phyloP scores from a whole-genome alignment of 1,140 invertebrate genomes.

The Pygmarrhopalites habei region DNA sequence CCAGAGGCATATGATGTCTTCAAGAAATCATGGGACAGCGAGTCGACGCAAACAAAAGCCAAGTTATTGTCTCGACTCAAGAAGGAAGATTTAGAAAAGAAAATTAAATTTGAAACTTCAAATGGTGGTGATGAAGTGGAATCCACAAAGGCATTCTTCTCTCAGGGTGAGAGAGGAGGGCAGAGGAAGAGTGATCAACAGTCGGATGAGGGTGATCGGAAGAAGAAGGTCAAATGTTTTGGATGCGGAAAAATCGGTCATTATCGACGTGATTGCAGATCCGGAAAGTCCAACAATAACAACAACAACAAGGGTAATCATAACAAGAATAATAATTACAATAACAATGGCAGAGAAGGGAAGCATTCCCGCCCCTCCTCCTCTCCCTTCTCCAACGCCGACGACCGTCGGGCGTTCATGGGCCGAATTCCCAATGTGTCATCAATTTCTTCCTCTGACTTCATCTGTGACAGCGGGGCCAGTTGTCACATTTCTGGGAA shows the following conservation, averaged over 20 bases:
- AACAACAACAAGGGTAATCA: no score
- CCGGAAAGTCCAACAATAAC: not conserved
- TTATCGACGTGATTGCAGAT: not conserved
- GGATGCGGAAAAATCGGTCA: not conserved
- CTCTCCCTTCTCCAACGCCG: no score
- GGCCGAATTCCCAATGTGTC: not conserved
- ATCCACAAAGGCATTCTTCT: not conserved
- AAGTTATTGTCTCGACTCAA: not conserved
- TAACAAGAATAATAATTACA: no score
- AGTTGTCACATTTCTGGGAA: not conserved
- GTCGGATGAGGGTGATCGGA: not conserved
- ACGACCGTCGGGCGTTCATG: not conserved
- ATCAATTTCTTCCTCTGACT: no score
- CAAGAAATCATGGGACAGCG: slow-evolving; percentile 12
- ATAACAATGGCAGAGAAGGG: not conserved
- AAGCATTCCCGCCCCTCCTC: no score
- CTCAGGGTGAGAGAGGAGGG: no score
- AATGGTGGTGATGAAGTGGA: not conserved
- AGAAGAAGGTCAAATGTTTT: not conserved
- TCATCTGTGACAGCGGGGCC: not conserved
- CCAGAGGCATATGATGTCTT: not conserved
- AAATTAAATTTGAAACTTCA: not conserved
- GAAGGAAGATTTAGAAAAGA: slow-evolving; percentile 8
- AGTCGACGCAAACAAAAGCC: not conserved
- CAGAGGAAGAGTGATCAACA: no score